Evolutionary conservation across 1,140 invertebrate genomes (phyloP).

Genomic region (Bombus superbus): DNA sequence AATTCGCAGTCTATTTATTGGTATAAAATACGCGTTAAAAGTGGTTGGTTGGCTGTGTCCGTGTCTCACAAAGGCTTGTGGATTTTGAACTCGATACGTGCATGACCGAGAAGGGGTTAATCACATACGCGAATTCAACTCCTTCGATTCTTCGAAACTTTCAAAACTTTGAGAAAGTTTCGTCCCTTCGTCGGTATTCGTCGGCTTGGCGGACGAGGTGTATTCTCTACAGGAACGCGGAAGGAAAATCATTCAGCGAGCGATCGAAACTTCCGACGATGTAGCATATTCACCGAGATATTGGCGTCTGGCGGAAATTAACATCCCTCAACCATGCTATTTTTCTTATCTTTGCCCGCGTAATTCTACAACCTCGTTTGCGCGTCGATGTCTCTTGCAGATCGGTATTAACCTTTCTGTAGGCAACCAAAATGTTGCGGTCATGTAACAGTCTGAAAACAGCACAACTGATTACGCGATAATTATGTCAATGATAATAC

Average conservation of each 20-base stretch:
- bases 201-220: background rate
- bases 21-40: no score
- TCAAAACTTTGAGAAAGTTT: background rate
- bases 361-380: background rate
- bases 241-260: conserved; percentile 9
- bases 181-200: background rate
- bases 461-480: no score
- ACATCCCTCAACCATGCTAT: background rate
- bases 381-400: no score
- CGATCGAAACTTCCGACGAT: conserved; percentile 17
- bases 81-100: no score
- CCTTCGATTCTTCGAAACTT: background rate
- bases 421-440: background rate
- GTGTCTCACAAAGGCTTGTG: no score
- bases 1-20: no score
- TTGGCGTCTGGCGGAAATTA: background rate
- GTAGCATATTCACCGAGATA: background rate
- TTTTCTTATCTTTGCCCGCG: background rate
- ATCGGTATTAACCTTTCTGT: background rate
- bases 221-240: background rate
- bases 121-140: background rate
- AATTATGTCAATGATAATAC: no score
- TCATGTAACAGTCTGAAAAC: no score
- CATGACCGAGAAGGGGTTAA: no score
- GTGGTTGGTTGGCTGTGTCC: no score